Percentiles rank a stretch among this genome's conserved stretches.
Conservation (phyloP, 2,888 invertebrate species). For the Agrochola litura region DNA sequence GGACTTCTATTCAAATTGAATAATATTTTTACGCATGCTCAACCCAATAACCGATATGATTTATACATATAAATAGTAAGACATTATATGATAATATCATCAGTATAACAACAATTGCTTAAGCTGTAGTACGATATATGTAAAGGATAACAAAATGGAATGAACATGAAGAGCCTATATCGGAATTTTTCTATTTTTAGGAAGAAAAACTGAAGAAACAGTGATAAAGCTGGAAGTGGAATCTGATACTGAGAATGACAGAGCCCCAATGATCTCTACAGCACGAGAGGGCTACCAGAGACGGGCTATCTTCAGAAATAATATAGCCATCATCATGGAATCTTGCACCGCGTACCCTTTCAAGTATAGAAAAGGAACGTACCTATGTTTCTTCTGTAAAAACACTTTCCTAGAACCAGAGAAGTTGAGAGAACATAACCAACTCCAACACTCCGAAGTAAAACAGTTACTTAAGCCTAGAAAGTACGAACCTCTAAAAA, state of each 20-base stretch:
- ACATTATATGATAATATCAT: constrained; percentile 8
- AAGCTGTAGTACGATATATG: constrained; percentile 43
- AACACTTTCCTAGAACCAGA: constrained; percentile 84
- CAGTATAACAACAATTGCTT: constrained; percentile 5
- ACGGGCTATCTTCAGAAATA: constrained; percentile 83
- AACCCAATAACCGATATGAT: not conserved
- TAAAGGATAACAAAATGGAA: constrained; percentile 59
- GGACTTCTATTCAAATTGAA: not conserved
- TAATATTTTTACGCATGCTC: not conserved
- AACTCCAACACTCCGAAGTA: constrained; percentile 75
- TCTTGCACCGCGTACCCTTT: constrained; percentile 86
- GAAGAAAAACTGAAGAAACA: constrained; percentile 81
- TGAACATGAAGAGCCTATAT: constrained; percentile 78
- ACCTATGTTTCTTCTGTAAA: constrained; percentile 86
- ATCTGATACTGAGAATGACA: constrained; percentile 71
- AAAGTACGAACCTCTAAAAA: constrained; percentile 86
- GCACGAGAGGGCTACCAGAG: constrained; percentile 75
- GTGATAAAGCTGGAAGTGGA: constrained; percentile 78
- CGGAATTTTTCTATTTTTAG: constrained; percentile 89
- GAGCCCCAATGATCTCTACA: constrained; percentile 42
- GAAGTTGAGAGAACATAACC: constrained; percentile 83
- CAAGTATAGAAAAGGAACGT: constrained; percentile 86
- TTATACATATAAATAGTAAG: not conserved
- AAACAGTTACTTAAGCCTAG: constrained; percentile 78
- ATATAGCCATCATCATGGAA: constrained; percentile 81